phyloP scores from a whole-genome alignment of 92 coral and sea anemone genomes.

The Paragorgia papillata region DNA sequence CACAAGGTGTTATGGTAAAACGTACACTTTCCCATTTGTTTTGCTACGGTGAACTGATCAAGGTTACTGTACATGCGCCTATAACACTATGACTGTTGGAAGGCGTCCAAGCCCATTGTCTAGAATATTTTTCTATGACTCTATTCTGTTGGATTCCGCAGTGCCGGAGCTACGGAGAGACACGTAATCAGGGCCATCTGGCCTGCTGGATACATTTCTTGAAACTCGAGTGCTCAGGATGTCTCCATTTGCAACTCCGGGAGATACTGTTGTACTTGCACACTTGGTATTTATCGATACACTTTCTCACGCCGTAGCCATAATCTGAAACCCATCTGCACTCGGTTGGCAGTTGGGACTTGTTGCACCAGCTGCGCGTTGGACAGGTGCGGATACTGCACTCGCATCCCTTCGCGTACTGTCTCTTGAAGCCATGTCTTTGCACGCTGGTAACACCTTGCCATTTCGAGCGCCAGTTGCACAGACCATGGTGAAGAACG shows the following conservation, averaged over 20 bases:
- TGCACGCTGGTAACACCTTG: conserved; percentile 71
- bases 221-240: conserved; percentile 38
- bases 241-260: conserved; percentile 55
- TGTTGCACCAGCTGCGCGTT: conserved; percentile 56
- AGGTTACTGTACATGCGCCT: too few relatives aligned
- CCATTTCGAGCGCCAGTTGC: conserved; percentile 85
- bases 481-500: conserved; percentile 70
- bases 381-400: conserved; percentile 79
- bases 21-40: too few relatives aligned
- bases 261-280: conserved; percentile 60
- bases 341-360: conserved; percentile 44
- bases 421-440: conserved; percentile 75
- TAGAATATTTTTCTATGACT: too few relatives aligned
- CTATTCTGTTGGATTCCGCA: not conserved
- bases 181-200: conserved; percentile 42
- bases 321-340: conserved; percentile 56
- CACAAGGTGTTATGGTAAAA: too few relatives aligned
- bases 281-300: conserved; percentile 66
- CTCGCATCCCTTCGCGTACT: conserved; percentile 78
- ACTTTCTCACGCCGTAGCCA: conserved; percentile 37
- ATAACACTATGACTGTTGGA: too few relatives aligned
- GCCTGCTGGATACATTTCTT: conserved; percentile 50
- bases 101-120: too few relatives aligned
- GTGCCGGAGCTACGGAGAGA: not conserved
- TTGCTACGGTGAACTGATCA: too few relatives aligned